Conservation (phyloP, 2,113 vertebrate genomes). For the Conger conger region DNA sequence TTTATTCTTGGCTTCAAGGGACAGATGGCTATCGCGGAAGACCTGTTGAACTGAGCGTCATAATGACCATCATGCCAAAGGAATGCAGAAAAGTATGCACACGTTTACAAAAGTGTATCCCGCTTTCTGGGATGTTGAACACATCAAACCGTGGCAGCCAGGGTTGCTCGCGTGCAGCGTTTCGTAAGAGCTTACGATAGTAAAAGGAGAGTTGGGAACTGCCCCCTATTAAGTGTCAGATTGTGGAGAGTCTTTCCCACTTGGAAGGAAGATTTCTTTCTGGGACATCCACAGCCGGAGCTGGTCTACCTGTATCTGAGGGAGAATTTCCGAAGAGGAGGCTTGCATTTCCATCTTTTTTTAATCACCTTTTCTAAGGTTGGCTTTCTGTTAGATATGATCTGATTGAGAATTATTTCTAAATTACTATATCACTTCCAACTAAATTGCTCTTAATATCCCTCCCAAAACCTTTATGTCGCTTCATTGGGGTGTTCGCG, state of each 20-base stretch:
- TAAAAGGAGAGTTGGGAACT: constrained; percentile 85
- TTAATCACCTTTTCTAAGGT: constrained; percentile 12
- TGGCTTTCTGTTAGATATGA: background rate
- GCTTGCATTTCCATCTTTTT: background rate
- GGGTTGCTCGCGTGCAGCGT: constrained; percentile 76
- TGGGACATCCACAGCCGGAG: constrained; percentile 66
- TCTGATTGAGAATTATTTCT: background rate
- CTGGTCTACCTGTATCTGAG: constrained; percentile 16
- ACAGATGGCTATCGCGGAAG: constrained; percentile 13
- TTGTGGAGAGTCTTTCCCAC: constrained; percentile 85
- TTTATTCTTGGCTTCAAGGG: background rate
- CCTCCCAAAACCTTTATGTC: background rate
- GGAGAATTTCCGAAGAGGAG: constrained; percentile 20
- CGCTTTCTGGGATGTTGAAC: constrained; percentile 52
- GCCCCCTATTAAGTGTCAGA: constrained; percentile 95
- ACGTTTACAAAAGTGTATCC: constrained; percentile 67
- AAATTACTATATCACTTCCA: background rate
- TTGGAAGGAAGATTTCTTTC: constrained; percentile 75
- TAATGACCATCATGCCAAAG: constrained; percentile 69
- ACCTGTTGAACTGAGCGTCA: background rate
- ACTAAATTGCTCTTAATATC: background rate
- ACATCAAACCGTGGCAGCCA: constrained; percentile 71
- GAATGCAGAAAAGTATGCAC: constrained; percentile 65
- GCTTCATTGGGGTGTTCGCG: background rate
- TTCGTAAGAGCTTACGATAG: constrained; percentile 83